Evolutionary conservation across 1,140 invertebrate species (phyloP).

Genomic region (Heliconius eleuchia): DNA sequence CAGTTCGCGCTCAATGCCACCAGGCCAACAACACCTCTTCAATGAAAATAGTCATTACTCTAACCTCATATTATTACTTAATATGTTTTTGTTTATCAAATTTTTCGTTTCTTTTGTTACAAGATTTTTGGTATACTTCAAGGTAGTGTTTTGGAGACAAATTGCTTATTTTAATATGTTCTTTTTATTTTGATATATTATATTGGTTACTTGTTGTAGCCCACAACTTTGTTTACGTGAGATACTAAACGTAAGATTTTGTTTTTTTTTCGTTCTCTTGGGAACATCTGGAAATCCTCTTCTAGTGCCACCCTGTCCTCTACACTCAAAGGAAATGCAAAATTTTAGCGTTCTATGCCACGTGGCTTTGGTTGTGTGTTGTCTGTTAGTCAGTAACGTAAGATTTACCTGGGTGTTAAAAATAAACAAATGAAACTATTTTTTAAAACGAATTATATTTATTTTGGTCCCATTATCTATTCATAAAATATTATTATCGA

Average conservation of each 20-base stretch:
- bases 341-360: too few species aligned
- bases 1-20: constrained; percentile 66
- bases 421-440: constrained; percentile 3
- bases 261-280: too few species aligned
- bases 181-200: too few species aligned
- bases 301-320: too few species aligned
- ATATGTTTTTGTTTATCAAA: constrained; percentile 22
- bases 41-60: constrained; percentile 66
- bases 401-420: too few species aligned
- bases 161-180: background rate
- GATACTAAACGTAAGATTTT: too few species aligned
- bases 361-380: too few species aligned
- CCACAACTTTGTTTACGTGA: too few species aligned
- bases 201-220: background rate
- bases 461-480: constrained; percentile 66
- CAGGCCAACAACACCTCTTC: constrained; percentile 68
- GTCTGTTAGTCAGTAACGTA: too few species aligned
- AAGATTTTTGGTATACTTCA: constrained; percentile 11
- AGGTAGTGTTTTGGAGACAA: background rate
- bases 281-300: too few species aligned
- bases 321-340: too few species aligned
- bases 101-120: background rate
- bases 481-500: constrained; percentile 42
- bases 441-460: constrained; percentile 52
- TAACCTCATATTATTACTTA: constrained; percentile 42